phyloP scores from a whole-genome alignment of 2,797 vertebrate genomes.

The Lerista edwardsae region DNA sequence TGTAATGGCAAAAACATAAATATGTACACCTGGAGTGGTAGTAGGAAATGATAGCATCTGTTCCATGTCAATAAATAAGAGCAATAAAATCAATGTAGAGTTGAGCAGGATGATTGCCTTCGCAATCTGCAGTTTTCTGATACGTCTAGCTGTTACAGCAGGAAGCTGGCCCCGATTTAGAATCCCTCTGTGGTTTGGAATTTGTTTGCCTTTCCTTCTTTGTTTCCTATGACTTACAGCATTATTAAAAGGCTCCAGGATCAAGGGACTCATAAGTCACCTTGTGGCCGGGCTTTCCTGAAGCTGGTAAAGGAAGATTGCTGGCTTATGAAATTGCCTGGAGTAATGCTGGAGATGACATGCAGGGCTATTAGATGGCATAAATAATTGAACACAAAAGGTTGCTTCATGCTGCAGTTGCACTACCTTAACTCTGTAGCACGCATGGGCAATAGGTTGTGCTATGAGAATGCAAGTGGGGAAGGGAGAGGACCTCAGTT shows the following conservation, averaged over 20 bases:
- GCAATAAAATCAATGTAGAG: background rate
- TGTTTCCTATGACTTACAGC: background rate
- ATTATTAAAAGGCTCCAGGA: conserved; percentile 1
- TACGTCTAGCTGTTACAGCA: background rate
- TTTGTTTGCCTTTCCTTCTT: background rate
- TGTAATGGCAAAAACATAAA: background rate
- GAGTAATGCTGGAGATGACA: background rate
- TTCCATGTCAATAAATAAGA: background rate
- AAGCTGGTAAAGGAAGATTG: background rate
- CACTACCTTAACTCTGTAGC: fast-evolving
- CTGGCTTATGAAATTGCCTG: background rate
- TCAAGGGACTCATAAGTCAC: background rate
- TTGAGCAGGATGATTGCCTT: background rate
- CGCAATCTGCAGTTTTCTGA: background rate
- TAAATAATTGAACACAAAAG: background rate
- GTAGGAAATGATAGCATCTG: background rate
- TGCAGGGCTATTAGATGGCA: background rate
- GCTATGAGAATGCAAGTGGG: background rate
- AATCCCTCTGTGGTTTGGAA: background rate
- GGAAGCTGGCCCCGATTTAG: background rate
- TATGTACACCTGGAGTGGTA: background rate
- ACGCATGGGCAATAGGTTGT: background rate
- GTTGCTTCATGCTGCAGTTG: background rate
- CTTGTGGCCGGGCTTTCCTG: background rate
- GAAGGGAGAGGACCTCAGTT: fast-evolving